Base-by-base conservation (phyloP, 1,140 invertebrate genomes). In the Pseudomyrmex flavicornis region DNA sequence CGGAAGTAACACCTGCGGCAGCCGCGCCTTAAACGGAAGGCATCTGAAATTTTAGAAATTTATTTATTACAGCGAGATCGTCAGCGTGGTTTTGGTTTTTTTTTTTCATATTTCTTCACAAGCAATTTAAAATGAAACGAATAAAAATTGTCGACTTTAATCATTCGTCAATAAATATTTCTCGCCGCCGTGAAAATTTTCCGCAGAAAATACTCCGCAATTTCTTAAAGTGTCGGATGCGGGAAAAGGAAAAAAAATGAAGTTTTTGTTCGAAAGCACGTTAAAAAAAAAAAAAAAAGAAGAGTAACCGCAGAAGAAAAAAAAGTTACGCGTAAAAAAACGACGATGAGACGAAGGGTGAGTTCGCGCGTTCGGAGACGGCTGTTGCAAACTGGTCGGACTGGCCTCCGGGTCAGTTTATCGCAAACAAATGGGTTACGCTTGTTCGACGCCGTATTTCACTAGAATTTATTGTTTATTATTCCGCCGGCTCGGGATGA, bases 381-480 rank as follows among this genome's bases (percentile, higher is more conserved):
- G 75, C 83, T 62, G 91, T 87, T 86, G 88, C 86, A 90, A 92
- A 93, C 93, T 93, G 93, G 93, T 93, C 89, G 79, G 91, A 93
- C 92, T 93, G 91, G 92, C 92, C 92, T 90, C 91, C 90, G 92
- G 92, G 93, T 93, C 92, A 93, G 91, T 93, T 94, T 94, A 94
- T 94, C 92, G 93, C 93, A 94, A 94, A 94, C 93, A 94, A 94
- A 93, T 94, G 93, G 93, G 93, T 94, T 93, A 93, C 91, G 92
- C 92, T 93, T 91, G 92, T 93, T 93, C 92, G 90, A 88, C 90
- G 93, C 92, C 92, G 92, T 94, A 93, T 94, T 94, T 93, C 93
- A 93, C 92, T 88, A 74, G 89, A 93, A 93, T 93, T 93, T 94
- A 94, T 94, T 93, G 93, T 94, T 93, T 94, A 93, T 94, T 94